Evolutionary conservation across 1,140 invertebrate species (phyloP).

Genomic region (Drosophila insularis): DNA sequence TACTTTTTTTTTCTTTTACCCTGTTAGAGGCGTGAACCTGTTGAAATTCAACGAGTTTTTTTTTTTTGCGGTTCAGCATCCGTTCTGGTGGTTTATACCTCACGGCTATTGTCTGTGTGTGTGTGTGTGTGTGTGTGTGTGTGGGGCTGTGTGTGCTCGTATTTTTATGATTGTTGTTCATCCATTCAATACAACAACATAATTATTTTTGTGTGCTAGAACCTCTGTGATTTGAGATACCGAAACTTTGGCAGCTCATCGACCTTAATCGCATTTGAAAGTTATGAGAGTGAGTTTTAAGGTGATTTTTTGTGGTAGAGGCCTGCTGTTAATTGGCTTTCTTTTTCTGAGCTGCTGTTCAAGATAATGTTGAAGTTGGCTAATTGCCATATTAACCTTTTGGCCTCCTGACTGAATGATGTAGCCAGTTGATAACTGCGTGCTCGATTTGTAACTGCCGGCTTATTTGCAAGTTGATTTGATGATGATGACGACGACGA

Average conservation of each 20-base stretch:
- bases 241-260: constrained; percentile 46
- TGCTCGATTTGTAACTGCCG: constrained; percentile 62
- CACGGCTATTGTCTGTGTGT: constrained; percentile 25
- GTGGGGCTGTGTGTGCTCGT: constrained; percentile 3
- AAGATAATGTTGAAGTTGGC: constrained; percentile 43
- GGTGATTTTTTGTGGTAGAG: constrained; percentile 29
- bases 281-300: constrained; percentile 39
- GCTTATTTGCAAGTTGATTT: constrained; percentile 67
- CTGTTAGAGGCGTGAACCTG: constrained; percentile 73
- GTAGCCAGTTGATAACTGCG: constrained; percentile 37
- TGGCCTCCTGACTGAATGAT: constrained; percentile 39
- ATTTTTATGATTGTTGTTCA: constrained; percentile 36
- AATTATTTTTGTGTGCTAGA: constrained; percentile 59
- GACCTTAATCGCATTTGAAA: constrained; percentile 75
- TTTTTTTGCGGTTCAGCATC: constrained; percentile 40
- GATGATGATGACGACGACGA: constrained; percentile 31
- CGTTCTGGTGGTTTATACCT: constrained; percentile 27
- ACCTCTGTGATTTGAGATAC: constrained; percentile 58
- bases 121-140: constrained; percentile 15
- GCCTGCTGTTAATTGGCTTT: constrained; percentile 33
- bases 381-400: constrained; percentile 79
- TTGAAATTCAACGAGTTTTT: constrained; percentile 60
- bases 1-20: constrained; percentile 4
- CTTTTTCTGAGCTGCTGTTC: constrained; percentile 19
- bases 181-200: constrained; percentile 40